Evolutionary conservation across 2,797 vertebrate genomes (phyloP), one percentile per base, ranked within the genome.

Genomic region (Cuniculus paca): DNA sequence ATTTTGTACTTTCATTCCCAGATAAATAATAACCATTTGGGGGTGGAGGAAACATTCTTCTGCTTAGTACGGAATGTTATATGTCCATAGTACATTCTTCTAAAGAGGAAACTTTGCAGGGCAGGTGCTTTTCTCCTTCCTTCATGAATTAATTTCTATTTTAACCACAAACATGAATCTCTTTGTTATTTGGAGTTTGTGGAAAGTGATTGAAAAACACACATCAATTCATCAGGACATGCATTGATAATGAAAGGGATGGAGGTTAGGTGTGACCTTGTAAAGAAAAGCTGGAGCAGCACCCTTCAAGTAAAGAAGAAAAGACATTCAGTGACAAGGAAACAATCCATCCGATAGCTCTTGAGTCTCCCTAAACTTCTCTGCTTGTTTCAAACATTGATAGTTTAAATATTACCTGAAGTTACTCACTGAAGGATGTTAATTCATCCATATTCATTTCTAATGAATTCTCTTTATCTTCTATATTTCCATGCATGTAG

Each of bases 21-120:
- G 72, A 50, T 94, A 93, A 97, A 96, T 95, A 95, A 94, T 93
- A 96, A 90, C 61, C 56, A 81, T 84, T 86, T 52, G 1, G 45
- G 84, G 94, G 45, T 81, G 28, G 65, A 94, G 17, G 78, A 94
- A 93, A 88, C 17, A 91, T 95, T 96, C 36, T 95, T 75, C 36
- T 95, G 60, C 48, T 94, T 91, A 87, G 87, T 94, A 86, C 88
- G 65, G n/a, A 93, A 85, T 50, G 31, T 63, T 88, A 4, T 84
- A 85, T 91, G 90, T 16, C 84, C 36, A 56, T 45, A 78, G 42
- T 61, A 94, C 74, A 19, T 70, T 93, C 81, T 74, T 95, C 22
- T 74, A 81, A 94, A 63, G 12, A 86, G 68, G 50, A 88, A 96
- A 89, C 72, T 54, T 87, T 86, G 17, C 39, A 92, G 60, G 17